Evolutionary conservation across 1,140 invertebrate species (phyloP).

Genomic region (Platyscapa corneri): DNA sequence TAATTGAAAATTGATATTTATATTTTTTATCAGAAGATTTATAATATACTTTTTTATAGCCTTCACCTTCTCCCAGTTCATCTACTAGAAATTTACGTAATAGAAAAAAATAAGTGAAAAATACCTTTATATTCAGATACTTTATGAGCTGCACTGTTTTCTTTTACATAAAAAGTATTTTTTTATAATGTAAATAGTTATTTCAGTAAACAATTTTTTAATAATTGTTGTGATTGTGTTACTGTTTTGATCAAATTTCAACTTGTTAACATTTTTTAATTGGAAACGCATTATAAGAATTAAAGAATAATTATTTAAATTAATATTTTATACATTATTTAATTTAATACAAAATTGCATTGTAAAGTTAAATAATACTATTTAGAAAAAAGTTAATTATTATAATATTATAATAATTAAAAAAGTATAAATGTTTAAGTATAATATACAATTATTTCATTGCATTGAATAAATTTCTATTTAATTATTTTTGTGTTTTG

Average conservation of each 20-base stretch:
- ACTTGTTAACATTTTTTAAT: slow-evolving; percentile 5
- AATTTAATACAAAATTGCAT: neutral
- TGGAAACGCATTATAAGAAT: neutral
- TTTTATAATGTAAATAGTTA: slow-evolving; percentile 36
- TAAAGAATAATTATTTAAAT: neutral
- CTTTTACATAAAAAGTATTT: neutral
- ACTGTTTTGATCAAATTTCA: slow-evolving; percentile 27
- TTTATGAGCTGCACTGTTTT: neutral
- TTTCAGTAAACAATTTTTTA: slow-evolving; percentile 17
- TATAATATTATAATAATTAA: too few relatives aligned
- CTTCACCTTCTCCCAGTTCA: slow-evolving; percentile 11
- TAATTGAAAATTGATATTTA: neutral
- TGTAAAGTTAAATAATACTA: neutral
- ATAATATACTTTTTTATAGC: slow-evolving; percentile 23
- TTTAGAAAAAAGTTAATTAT: neutral
- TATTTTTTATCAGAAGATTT: slow-evolving; percentile 10
- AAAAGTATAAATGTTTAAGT: neutral
- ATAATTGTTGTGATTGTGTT: slow-evolving; percentile 16
- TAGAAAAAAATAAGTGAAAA: slow-evolving; percentile 55
- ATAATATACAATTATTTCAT: too few relatives aligned
- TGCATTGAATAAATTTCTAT: too few relatives aligned
- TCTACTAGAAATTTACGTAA: slow-evolving; percentile 58
- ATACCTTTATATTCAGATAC: slow-evolving; percentile 16
- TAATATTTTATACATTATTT: neutral
- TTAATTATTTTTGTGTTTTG: too few relatives aligned